Base-by-base conservation (phyloP, 2,797 vertebrate species). In the Hylomyscus alleni region DNA sequence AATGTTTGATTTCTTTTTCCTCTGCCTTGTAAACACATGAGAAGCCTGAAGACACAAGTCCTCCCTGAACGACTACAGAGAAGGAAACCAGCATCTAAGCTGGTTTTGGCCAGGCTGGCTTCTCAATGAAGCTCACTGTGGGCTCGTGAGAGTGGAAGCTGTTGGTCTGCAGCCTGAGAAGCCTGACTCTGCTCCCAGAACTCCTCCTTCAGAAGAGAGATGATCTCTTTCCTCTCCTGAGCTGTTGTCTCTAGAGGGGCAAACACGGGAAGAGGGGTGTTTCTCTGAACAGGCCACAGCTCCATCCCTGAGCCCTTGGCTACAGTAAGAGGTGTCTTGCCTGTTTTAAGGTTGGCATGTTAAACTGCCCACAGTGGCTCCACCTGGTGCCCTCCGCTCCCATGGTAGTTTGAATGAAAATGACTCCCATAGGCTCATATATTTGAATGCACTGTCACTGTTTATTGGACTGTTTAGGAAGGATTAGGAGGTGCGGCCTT, bases 1-100 rank as follows among this genome's bases (percentile, higher is more conserved):
- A 84, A 65, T 80, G 82, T 91, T 95, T 95, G 94, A 31, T 13
- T 97, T 90, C 26, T 44, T 85, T 81, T 94, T 89, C 62, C 56
- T 56, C 40, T 44, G 13, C 44, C 54, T n/a, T 0, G 11, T 78
- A 91, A 90, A 95, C 19, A 82, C 56, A 11, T 1, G 5, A 15
- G 56, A 56, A 24, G 81, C 85, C 65, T 0, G 1, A 24, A 56
- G 60, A 44, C 76, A 2, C 1, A 37, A 50, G 29, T 12, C 67
- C 40, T 52, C 0, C 0, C 69, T 60, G 20, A 44, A n/a, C n/a
- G 44, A 78, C 44, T 72, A 19, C 17, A 72, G 75, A 78, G 56
- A 54, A 69, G 54, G 15, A 1, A 31, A 88, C 29, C 13, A 4
- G 47, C 20, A 2, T 6, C 0, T 2, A 10, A 1, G 2, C 1